Evolutionary conservation across 2,888 invertebrate genomes (phyloP).

Genomic region (Papilio gigon): DNA sequence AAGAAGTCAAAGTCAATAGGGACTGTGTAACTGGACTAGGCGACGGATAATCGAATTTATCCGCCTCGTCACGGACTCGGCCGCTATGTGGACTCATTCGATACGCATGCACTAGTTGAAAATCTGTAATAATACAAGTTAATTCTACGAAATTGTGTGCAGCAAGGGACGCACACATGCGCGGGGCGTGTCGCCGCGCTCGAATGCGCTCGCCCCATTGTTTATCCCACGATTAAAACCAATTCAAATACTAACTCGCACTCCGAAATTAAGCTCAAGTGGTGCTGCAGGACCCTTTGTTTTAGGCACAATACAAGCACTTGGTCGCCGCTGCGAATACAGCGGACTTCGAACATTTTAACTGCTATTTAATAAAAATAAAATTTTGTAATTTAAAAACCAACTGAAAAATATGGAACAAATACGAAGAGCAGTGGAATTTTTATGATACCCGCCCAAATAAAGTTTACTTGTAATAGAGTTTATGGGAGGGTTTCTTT

Average conservation of each 20-base stretch:
- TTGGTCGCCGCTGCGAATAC: constrained; percentile 58
- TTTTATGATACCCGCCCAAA: neutral
- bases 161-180: constrained; percentile 62
- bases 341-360: constrained; percentile 46
- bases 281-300: constrained; percentile 73
- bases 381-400: neutral
- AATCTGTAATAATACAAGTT: constrained; percentile 44
- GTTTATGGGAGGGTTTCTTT: too few relatives aligned
- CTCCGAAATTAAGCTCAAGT: constrained; percentile 80
- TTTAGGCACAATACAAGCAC: constrained; percentile 76
- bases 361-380: neutral
- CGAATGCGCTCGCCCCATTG: constrained; percentile 73
- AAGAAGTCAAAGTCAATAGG: constrained; percentile 28
- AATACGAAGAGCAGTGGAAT: neutral
- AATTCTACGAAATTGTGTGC: constrained; percentile 43
- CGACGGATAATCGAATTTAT: constrained; percentile 41
- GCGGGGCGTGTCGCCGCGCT: constrained; percentile 70
- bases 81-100: constrained; percentile 33
- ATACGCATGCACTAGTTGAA: constrained; percentile 37
- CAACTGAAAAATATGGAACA: neutral
- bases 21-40: constrained; percentile 28
- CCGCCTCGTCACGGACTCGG: constrained; percentile 38
- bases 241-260: constrained; percentile 81
- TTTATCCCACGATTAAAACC: constrained; percentile 82
- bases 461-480: neutral